A percentile compares a stretch with the other conserved stretches of the same genome.
Conservation (phyloP, 2,888 invertebrate genomes). For the Tenthredo notha region DNA sequence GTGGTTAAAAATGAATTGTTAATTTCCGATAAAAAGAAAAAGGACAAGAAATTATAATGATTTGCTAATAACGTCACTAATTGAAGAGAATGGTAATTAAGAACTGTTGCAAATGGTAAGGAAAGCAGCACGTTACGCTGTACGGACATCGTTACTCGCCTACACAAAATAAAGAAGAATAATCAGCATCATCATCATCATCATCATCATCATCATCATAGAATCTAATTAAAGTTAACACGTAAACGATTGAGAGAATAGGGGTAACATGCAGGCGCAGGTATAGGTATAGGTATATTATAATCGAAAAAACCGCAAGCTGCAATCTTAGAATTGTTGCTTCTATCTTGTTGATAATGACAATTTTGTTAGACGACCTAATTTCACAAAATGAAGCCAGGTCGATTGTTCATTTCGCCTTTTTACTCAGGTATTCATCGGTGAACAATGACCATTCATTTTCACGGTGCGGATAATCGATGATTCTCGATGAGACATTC, state of each 20-base stretch:
- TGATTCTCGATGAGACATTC: background rate
- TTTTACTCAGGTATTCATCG: background rate
- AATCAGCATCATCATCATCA: background rate
- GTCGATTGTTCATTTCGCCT: background rate
- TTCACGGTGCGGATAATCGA: background rate
- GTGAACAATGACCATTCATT: background rate
- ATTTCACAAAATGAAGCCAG: background rate
- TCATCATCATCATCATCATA: background rate
- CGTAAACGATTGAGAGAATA: background rate
- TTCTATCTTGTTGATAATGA: background rate
- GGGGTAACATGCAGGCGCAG: background rate
- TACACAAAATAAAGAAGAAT: background rate
- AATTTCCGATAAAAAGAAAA: background rate
- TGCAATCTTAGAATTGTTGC: background rate
- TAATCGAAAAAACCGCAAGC: background rate
- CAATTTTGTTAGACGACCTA: background rate
- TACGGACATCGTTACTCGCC: conserved; percentile 9
- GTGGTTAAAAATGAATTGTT: background rate
- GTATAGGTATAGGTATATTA: background rate
- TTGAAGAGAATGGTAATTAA: conserved; percentile 31
- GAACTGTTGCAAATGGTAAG: conserved; percentile 39
- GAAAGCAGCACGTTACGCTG: conserved; percentile 46
- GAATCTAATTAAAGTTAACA: background rate
- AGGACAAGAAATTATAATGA: background rate
- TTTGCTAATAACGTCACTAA: conserved; percentile 39